Base-by-base conservation (phyloP, 2,888 invertebrate genomes). In the Tetanocera ferruginea region DNA sequence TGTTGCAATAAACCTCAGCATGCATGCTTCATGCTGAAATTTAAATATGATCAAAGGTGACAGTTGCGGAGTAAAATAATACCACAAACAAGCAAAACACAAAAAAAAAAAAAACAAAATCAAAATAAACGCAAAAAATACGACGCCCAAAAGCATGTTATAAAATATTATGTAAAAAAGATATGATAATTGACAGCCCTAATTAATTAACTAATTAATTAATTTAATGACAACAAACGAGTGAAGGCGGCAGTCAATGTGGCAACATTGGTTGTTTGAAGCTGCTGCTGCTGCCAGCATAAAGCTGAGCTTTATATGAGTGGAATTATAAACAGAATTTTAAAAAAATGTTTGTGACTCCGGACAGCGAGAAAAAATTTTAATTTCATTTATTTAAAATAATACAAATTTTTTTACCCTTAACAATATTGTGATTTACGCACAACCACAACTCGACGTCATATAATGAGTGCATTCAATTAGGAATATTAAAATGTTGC, bases 121-220 rank as follows among this genome's bases (percentile, higher is more conserved):
- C 23, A 55, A 49, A 49, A 49, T 49, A 49, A 49, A 9, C 8
- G 14, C 55, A 23, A 8, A 55, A n/a, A 55, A 31, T 17, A 31
- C n/a, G 64, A n/a, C 23, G 31, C 62, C 43, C 43, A 60, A 43
- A 34, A 5, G n/a, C 25, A 28, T 62, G 62, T 19, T 17, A 23
- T 25, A 17, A 11, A 23, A 19, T 17, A 28, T n/a, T 11, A 14
- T 5, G 23, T 8, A 31, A 25, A 17, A 31, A 31, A 37, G 76
- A 80, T 72, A 57, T 76, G 80, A 76, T 69, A 80, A 80, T 79
- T 80, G 78, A 80, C 76, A 81, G 77, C 77, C 78, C 67, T 70
- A 81, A 78, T 85, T 86, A 87, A 86, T 86, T 87, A 64, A 64
- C 64, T 64, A 64, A 64, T 64, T 64, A 31, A 64, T 64, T 28